Evolutionary conservation across 2,113 vertebrate genomes (phyloP).

Genomic region (Enhydra lutris): DNA sequence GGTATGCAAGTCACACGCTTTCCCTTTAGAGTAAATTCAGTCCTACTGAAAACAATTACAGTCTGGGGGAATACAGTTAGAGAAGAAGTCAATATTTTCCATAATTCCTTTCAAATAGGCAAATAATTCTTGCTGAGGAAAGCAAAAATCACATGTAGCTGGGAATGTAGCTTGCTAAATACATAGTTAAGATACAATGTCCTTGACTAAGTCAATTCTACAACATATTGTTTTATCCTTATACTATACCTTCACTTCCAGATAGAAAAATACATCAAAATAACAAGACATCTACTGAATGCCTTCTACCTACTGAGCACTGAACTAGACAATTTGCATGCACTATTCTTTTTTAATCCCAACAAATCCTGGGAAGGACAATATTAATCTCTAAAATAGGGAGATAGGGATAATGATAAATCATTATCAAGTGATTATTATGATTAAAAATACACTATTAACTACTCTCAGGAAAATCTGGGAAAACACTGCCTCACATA

Average conservation of each 20-base stretch:
- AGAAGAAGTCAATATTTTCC: slow-evolving; percentile 17
- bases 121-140: slow-evolving; percentile 21
- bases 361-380: background rate
- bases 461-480: background rate
- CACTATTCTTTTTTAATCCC: background rate
- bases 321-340: background rate
- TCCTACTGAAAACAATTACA: background rate
- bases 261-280: background rate
- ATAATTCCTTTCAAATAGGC: slow-evolving; percentile 44
- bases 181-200: background rate
- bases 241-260: background rate
- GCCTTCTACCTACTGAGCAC: background rate
- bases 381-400: background rate
- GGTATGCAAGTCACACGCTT: background rate
- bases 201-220: background rate
- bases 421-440: background rate
- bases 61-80: background rate
- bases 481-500: background rate
- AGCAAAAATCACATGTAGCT: slow-evolving; percentile 22
- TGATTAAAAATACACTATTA: background rate
- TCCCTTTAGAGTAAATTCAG: background rate
- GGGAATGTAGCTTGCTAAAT: slow-evolving; percentile 9
- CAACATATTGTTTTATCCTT: background rate
- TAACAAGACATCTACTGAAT: background rate
- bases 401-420: background rate